Evolutionary conservation across 2,888 invertebrate genomes (phyloP).

Genomic region (Terebella lapidaria): DNA sequence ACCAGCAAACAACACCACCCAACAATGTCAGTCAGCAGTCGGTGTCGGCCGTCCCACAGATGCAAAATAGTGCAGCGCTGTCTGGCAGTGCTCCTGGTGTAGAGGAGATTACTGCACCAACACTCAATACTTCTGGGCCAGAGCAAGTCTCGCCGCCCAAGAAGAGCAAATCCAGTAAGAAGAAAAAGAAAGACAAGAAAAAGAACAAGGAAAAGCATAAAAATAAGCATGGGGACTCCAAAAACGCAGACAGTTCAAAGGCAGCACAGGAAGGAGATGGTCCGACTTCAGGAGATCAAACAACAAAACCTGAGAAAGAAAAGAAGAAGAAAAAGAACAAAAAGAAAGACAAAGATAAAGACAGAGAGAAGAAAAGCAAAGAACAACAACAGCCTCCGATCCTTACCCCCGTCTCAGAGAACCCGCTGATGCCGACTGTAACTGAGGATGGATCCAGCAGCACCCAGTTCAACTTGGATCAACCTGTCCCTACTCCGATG

Average conservation of each 20-base stretch:
- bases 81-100: background rate
- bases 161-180: background rate
- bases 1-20: background rate
- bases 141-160: background rate
- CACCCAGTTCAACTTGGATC: background rate
- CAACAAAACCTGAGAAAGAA: background rate
- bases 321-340: background rate
- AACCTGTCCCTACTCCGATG: background rate
- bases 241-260: background rate
- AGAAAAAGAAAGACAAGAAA: constrained; percentile 5
- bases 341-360: background rate
- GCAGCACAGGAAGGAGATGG: background rate
- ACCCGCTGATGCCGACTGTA: too few species aligned
- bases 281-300: background rate
- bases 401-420: too few species aligned
- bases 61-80: background rate
- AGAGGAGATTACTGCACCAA: background rate
- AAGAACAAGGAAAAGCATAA: constrained; percentile 6
- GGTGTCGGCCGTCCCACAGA: background rate
- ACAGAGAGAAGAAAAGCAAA: background rate
- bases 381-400: background rate
- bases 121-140: background rate
- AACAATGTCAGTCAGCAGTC: background rate
- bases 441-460: background rate
- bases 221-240: background rate